Evolutionary conservation across 2,797 vertebrate species (phyloP).

Genomic region (Poeciliopsis paucimaculata): DNA sequence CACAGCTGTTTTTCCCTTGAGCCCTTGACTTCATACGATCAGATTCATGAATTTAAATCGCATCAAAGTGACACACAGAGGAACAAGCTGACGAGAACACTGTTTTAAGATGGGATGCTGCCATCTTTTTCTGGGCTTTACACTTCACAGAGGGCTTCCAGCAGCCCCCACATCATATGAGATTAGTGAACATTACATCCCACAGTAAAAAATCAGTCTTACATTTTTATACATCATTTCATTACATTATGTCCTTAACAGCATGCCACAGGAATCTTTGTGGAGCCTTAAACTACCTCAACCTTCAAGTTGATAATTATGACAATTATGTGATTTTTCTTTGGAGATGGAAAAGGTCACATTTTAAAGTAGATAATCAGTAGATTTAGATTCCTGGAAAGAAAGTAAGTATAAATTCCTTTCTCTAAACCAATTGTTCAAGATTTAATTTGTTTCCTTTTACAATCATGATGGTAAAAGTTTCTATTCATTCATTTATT

Average conservation of each 20-base stretch:
- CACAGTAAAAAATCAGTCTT: not conserved
- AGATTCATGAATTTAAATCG: constrained; percentile 20
- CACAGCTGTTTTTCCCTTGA: constrained; percentile 22
- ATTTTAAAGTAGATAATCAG: not conserved
- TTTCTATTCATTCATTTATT: not conserved
- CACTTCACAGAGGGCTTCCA: not conserved
- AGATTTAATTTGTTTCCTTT: not conserved
- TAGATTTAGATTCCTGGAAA: not conserved
- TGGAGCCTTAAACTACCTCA: not conserved
- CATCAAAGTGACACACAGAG: not conserved
- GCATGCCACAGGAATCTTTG: not conserved
- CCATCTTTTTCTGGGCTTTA: not conserved
- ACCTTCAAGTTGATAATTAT: not conserved
- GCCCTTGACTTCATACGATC: constrained; percentile 29
- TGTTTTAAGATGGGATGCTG: not conserved
- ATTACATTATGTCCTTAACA: not conserved
- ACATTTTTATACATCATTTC: not conserved
- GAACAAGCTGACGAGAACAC: not conserved
- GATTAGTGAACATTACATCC: not conserved
- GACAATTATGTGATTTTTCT: not conserved
- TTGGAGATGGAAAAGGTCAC: not conserved
- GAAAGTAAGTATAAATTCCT: not conserved
- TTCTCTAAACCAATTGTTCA: not conserved
- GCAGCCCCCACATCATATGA: not conserved
- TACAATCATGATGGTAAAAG: not conserved